Evolutionary conservation across 2,113 vertebrate genomes (phyloP).

Genomic region (Geococcyx californianus): DNA sequence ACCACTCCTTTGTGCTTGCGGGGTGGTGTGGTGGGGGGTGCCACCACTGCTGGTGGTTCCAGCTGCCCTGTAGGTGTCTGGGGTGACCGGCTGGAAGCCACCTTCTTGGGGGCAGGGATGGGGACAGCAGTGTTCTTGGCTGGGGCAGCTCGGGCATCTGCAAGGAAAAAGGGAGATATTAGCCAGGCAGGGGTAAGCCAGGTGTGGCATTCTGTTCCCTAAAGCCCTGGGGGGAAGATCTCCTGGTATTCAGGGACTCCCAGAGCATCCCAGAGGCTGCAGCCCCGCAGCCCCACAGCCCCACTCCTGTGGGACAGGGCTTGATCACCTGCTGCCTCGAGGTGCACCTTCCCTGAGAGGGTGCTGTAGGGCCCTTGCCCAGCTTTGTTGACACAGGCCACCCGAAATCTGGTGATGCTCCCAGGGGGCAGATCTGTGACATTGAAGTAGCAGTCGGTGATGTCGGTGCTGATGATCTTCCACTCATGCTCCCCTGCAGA

Average conservation of each 20-base stretch:
- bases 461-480: slow-evolving; percentile 86
- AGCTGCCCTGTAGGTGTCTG: slow-evolving; percentile 1
- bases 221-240: background rate
- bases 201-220: background rate
- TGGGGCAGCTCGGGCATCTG: slow-evolving; percentile 77
- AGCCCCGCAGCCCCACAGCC: no score
- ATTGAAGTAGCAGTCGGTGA: slow-evolving; percentile 93
- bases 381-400: slow-evolving; percentile 94
- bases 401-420: slow-evolving; percentile 85
- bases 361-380: slow-evolving; percentile 95
- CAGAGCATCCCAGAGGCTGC: background rate
- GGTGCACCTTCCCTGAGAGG: slow-evolving; percentile 80
- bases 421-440: slow-evolving; percentile 84
- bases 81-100: slow-evolving; percentile 37
- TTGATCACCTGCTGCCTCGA: slow-evolving; percentile 80
- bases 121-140: slow-evolving; percentile 67
- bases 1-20: slow-evolving; percentile 60
- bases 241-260: background rate
- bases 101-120: background rate
- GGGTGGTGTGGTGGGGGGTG: slow-evolving; percentile 37
- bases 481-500: slow-evolving; percentile 85
- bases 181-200: background rate
- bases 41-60: background rate
- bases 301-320: rapidly evolving
- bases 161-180: background rate